Base-by-base conservation (phyloP, 2,888 invertebrate species). In the Troglohyphantes excavatus region DNA sequence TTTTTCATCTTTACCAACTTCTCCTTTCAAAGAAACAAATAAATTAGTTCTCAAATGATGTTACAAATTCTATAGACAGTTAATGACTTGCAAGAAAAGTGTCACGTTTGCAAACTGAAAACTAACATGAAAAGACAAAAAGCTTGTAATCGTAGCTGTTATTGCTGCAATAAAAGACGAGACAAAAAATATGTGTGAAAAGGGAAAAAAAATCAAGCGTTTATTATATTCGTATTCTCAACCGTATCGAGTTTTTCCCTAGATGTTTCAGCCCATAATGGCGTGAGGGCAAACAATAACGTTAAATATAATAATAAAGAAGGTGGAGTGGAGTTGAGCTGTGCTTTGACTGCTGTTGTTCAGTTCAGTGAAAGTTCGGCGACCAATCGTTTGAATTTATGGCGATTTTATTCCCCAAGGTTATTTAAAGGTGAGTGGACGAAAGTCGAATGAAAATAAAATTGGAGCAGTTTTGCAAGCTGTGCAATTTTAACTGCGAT, bases 191-290 rank as follows among this genome's bases (percentile, higher is more conserved):
- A 19, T 63, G 43, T 78, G 85, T 33, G 29, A 43, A n/a, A 5
- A 21, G 17, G 63, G 63, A n/a, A 67, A 53, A 53, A 27, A 21
- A 59, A 76, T 53, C 59, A n/a, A 73, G 53, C 26, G n/a, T 46
- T 70, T 29, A 79, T 87, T 87, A 67, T 87, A 70, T 87, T 87
- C 79, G 86, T 21, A 72, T 39, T 59, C 29, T 61, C 82, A 82
- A 75, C 75, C 88, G 82, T 76, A 68, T 75, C 88, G 26, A 82
- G 67, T 68, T 87, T 9, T n/a, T 6, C 33, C 9, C 73, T 67
- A 43, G 46, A 23, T 11, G 53, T 68, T 19, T 39, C 85, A 70
- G 70, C 59, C 76, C 39, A 53, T 70, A 59, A 43, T 73, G 27
- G 81, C 81, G 59, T 72, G 79, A 61, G 39, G 53, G 23, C 53